Evolutionary conservation across 2,797 vertebrate species (phyloP).

Genomic region (Crocodylus rhombifer): DNA sequence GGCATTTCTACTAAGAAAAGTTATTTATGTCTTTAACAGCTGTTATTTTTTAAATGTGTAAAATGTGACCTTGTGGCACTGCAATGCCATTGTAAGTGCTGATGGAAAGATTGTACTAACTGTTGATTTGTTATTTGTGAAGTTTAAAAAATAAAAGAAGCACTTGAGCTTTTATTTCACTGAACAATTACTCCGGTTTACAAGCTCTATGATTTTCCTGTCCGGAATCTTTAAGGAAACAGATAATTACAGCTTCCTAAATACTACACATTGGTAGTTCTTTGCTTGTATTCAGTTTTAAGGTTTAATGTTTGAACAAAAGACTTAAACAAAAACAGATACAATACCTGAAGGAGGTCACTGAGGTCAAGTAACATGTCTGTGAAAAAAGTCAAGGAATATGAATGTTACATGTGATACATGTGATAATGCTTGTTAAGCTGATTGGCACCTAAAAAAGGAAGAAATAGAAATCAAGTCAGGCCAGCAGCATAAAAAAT

Average conservation of each 20-base stretch:
- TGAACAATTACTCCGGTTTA: conserved; percentile 1
- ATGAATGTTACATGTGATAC: not conserved
- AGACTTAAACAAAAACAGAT: conserved; percentile 14
- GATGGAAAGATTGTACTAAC: not conserved
- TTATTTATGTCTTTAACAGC: conserved; percentile 70
- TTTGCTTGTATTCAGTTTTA: not conserved
- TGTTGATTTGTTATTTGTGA: not conserved
- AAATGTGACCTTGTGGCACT: conserved; percentile 14
- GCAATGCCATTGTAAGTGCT: not conserved
- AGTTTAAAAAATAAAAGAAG: not conserved
- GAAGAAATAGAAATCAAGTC: conserved; percentile 6
- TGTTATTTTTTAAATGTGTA: conserved; percentile 51
- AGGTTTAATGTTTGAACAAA: not conserved
- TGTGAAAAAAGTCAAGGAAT: conserved; percentile 84
- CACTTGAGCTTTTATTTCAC: conserved; percentile 4
- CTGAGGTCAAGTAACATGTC: conserved; percentile 99
- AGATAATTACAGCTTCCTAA: not conserved
- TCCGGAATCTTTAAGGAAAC: not conserved
- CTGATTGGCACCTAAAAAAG: not conserved
- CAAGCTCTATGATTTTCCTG: conserved; percentile 3
- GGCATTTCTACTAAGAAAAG: conserved; percentile 26
- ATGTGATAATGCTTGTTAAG: not conserved
- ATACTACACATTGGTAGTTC: not conserved
- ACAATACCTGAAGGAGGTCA: conserved; percentile 93
- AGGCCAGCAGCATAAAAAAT: not conserved